Percentiles rank a stretch among this genome's conserved stretches.
phyloP scores from a whole-genome alignment of 2,888 invertebrate species.

The Folsomia candida region DNA sequence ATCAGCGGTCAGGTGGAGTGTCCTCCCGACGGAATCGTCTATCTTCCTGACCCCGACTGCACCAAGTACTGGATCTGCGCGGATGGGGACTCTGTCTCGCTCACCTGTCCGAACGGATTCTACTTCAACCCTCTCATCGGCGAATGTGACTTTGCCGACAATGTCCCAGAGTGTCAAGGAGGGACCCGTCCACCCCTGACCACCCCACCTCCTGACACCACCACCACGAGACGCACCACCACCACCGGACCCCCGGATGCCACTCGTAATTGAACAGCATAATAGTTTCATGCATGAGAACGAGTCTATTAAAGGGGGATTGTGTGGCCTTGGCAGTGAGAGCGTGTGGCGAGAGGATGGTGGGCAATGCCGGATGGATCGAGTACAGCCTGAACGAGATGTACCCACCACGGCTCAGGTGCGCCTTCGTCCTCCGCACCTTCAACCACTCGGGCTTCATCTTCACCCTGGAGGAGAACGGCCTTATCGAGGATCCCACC shows the following conservation, averaged over 20 bases:
- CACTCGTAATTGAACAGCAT: background rate
- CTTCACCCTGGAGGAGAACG: slow-evolving; percentile 17
- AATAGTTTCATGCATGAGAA: no score
- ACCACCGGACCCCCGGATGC: background rate
- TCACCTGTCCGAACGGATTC: slow-evolving; percentile 20
- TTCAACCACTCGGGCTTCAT: slow-evolving; percentile 13
- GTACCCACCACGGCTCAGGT: slow-evolving; percentile 13
- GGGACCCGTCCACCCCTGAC: slow-evolving; percentile 18
- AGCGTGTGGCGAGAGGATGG: slow-evolving; percentile 16
- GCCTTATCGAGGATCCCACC: background rate
- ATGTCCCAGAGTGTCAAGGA: slow-evolving; percentile 11
- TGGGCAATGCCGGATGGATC: slow-evolving; percentile 9
- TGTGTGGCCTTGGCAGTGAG: no score
- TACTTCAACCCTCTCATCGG: slow-evolving; percentile 13
- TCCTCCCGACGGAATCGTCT: slow-evolving; percentile 17
- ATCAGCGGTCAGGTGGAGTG: slow-evolving; percentile 8
- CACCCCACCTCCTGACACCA: background rate
- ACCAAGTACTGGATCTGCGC: slow-evolving; percentile 18
- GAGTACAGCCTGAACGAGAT: slow-evolving; percentile 14
- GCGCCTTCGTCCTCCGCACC: slow-evolving; percentile 20
- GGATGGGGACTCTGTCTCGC: background rate
- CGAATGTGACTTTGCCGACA: slow-evolving; percentile 21
- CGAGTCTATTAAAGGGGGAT: no score
- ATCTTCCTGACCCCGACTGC: slow-evolving; percentile 17
- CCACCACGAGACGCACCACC: background rate